Conservation (phyloP, 2,113 vertebrate genomes). For the Centropus unirufus region DNA sequence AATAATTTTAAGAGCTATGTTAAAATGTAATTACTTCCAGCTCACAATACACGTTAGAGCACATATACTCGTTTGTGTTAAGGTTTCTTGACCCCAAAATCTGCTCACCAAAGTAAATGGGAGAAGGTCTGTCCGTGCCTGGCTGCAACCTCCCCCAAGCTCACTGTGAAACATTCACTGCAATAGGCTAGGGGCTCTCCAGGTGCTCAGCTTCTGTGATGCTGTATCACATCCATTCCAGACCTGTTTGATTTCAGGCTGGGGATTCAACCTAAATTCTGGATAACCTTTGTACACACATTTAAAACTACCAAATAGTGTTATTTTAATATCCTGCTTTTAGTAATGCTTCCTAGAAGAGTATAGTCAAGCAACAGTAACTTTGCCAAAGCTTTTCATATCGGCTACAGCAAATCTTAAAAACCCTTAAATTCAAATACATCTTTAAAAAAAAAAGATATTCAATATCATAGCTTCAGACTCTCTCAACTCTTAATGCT, state of each 20-base stretch:
- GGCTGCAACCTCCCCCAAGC: neutral
- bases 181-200: neutral
- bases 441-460: neutral
- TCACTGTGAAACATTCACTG: neutral
- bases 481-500: neutral
- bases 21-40: constrained; percentile 13
- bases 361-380: neutral
- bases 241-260: neutral
- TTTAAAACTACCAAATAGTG: neutral
- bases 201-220: neutral
- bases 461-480: neutral
- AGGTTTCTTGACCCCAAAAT: neutral
- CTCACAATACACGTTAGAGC: neutral
- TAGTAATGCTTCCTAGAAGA: neutral
- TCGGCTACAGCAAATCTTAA: neutral
- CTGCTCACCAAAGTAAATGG: neutral
- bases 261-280: neutral
- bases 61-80: neutral
- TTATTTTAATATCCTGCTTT: neutral
- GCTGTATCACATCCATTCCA: neutral
- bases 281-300: neutral
- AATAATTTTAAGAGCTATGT: neutral
- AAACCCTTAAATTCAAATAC: neutral
- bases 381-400: neutral
- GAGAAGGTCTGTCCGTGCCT: neutral